Evolutionary conservation across 2,113 vertebrate species (phyloP), one percentile per base, ranked within the genome.

Genomic region (Galemys pyrenaicus): DNA sequence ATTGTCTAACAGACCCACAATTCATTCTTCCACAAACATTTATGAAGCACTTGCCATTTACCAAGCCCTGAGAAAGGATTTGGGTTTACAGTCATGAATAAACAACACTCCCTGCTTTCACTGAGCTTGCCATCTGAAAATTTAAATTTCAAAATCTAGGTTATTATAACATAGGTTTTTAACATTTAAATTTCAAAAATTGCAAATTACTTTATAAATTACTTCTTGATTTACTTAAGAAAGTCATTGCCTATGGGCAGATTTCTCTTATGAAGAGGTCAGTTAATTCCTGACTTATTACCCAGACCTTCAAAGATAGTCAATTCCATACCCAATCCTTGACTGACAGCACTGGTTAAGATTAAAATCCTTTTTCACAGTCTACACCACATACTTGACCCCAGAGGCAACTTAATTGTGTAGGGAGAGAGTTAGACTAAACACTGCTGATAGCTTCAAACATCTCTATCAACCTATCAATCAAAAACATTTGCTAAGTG

Each of bases 131-230:
- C 39, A n/a, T 22, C 46, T 44, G 26, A 37, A 87, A 83, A 41
- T 15, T 94, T 68, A 64, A 35, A 26, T 62, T 94, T 92, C 83
- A 94, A 86, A 67, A 44, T 37, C 44, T 26, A 39, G 19, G 11
- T 26, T 85, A 56, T 79, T 58, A 16, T 51, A 35, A 46, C 54
- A 75, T 2, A 89, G 44, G 6, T 56, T 28, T 4, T 32, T 91
- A 91, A 80, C 46, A 58, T 81, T 90, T 87, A 37, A n/a, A 80
- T 58, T 86, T 94, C 26, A 37, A 60, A 87, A 84, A 56, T 19
- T 54, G 65, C 49, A 78, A 35, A 60, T 79, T 65, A 58, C 46
- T 85, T 91, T 39, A 35, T 28, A 54, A 49, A 89, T 56, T 16
- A n/a, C 20, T 67, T 39, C 39, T 26, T 54, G 37, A 71, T 78